These are phyloP conservation scores for Sialis lutaria DNA, from an alignment of 2,888 invertebrate genomes.

Conservation along the genomic window DNA sequence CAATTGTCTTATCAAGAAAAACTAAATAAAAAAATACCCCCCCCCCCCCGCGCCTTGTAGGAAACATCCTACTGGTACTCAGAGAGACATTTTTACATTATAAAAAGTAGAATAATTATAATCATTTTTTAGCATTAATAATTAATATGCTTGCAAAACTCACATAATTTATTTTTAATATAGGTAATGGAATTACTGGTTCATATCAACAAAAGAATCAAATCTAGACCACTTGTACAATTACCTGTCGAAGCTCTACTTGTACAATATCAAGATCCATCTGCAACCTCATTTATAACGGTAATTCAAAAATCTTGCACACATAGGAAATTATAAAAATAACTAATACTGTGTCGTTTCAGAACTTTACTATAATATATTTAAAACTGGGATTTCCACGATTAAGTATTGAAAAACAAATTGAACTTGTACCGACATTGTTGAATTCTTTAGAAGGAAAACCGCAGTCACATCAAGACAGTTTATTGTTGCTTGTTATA, in stretches of 20 bases:
- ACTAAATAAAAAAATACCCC: too few relatives aligned
- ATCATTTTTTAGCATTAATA: not conserved
- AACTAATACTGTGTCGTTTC: constrained; percentile 18
- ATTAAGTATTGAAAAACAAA: constrained; percentile 54
- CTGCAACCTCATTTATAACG: constrained; percentile 59
- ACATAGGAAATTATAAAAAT: not conserved
- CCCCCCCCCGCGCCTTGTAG: too few relatives aligned
- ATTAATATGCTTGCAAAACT: not conserved
- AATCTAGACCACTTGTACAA: constrained; percentile 66
- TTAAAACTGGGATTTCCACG: constrained; percentile 84
- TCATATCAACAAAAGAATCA: constrained; percentile 80
- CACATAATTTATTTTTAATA: constrained; percentile 8
- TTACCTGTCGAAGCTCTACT: constrained; percentile 73
- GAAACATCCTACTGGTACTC: too few relatives aligned
- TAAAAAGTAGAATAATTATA: not conserved
- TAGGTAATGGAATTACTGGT: constrained; percentile 84
- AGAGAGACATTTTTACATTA: not conserved
- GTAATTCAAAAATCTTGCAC: constrained; percentile 31
- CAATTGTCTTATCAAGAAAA: too few relatives aligned
- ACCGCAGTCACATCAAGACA: constrained; percentile 71
- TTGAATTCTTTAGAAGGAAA: constrained; percentile 64
- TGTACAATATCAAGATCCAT: constrained; percentile 60
- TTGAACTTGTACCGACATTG: constrained; percentile 53
- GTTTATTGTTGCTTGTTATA: constrained; percentile 63
- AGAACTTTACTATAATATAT: constrained; percentile 90